Conservation (phyloP, 2,888 invertebrate species). For the Xestia rhomboidea region DNA sequence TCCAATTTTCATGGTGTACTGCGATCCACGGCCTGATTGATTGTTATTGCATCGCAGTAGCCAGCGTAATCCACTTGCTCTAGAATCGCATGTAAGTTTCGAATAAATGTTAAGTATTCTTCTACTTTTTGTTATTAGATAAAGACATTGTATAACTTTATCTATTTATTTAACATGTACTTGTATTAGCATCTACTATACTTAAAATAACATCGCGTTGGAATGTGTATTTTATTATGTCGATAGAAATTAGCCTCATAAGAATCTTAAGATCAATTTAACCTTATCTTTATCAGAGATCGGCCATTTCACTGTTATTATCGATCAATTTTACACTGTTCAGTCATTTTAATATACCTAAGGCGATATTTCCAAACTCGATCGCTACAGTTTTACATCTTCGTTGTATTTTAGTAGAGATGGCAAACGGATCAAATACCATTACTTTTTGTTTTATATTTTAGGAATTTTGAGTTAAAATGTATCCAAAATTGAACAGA, state of each 20-base stretch:
- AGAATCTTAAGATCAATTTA: conserved; percentile 49
- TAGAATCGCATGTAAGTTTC: conserved; percentile 37
- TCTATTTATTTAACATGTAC: neutral
- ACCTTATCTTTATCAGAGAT: conserved; percentile 57
- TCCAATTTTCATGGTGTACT: conserved; percentile 85
- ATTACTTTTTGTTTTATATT: conserved; percentile 22
- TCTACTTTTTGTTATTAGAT: neutral
- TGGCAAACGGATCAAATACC: conserved; percentile 43
- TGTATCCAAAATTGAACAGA: conserved; percentile 62
- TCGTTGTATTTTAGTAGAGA: conserved; percentile 72
- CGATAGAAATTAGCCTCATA: conserved; percentile 46
- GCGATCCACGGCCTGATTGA: conserved; percentile 83
- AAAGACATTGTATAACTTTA: neutral
- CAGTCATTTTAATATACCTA: conserved; percentile 67
- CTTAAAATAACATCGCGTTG: neutral
- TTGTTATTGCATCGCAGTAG: conserved; percentile 78
- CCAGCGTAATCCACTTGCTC: conserved; percentile 49
- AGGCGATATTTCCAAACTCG: conserved; percentile 70
- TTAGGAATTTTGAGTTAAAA: conserved; percentile 27
- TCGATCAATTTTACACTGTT: conserved; percentile 62
- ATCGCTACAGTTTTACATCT: conserved; percentile 65
- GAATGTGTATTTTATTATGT: conserved; percentile 34
- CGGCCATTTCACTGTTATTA: conserved; percentile 63
- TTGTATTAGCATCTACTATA: neutral
- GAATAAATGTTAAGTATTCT: neutral